Evolutionary conservation across 2,888 invertebrate genomes (phyloP), one percentile per base, ranked within the genome.

Genomic region (Eumacrocentrus americanus): DNA sequence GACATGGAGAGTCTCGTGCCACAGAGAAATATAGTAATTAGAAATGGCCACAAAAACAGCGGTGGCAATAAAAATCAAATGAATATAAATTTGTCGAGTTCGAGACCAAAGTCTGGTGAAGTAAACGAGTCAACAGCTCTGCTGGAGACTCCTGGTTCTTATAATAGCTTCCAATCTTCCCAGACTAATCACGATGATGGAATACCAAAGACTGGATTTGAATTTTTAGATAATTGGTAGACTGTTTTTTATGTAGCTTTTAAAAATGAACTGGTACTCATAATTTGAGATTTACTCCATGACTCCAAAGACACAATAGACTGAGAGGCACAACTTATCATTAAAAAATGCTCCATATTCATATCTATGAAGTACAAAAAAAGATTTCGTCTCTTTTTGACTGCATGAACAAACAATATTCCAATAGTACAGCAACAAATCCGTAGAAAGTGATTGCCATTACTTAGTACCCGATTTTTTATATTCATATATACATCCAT

Each of bases 221-320:
- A 84, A 70, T 84, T 85, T 74, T 77, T 85, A 48, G 84, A 84
- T 70, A 84, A 85, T 69, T 85, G 85, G 85, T 84, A 83, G 79
- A 59, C 11, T 54, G n/a, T 29, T 29, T 29, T 29, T 29, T 6
- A 6, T 29, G 29, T 29, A 4, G 29, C 5, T 29, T 4, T 6
- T 6, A 29, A 29, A 29, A 6, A 29, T 9, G 29, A 29, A 6
- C 9, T 29, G 4, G 4, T 29, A 29, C 9, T 6, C 9, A 6
- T 29, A 29, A 29, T 29, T 9, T 6, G 29, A 6, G 9, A n/a
- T n/a, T n/a, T n/a, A n/a, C n/a, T 29, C 29, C 29, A 29, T 29
- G 9, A 29, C 5, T 29, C 29, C 29, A 29, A 29, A 29, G 29
- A 29, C 9, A 29, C 9, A 29, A 29, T 29, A 29, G 29, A 29